Evolutionary conservation across 2,113 vertebrate species (phyloP).

Genomic region (Morone saxatilis): DNA sequence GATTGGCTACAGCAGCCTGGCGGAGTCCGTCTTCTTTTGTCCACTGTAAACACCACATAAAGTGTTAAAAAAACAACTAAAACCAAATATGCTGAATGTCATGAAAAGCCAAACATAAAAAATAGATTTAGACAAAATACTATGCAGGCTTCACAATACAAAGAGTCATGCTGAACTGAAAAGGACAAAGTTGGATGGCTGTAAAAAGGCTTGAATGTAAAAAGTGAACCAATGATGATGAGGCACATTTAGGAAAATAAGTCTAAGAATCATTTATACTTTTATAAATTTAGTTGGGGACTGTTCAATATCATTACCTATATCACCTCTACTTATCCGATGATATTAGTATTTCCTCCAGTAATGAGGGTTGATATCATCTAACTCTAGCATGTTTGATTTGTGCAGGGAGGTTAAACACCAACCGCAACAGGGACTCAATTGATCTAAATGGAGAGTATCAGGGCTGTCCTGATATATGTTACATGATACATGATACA

Average conservation of each 20-base stretch:
- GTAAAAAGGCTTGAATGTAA: constrained; percentile 53
- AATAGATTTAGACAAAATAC: constrained; percentile 67
- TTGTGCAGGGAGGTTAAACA: background rate
- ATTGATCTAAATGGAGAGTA: background rate
- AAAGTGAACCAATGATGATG: constrained; percentile 91
- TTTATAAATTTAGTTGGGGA: background rate
- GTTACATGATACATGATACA: background rate
- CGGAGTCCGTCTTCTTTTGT: constrained; percentile 96
- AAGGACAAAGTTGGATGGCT: constrained; percentile 69
- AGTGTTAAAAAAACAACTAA: constrained; percentile 62
- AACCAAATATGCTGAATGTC: constrained; percentile 37
- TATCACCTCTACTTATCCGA: background rate
- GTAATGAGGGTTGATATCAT: background rate
- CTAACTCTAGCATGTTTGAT: background rate
- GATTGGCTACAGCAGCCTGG: constrained; percentile 94
- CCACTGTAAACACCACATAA: constrained; percentile 92
- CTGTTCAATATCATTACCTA: background rate
- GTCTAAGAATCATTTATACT: background rate
- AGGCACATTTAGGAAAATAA: constrained; percentile 9
- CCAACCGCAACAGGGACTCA: no score
- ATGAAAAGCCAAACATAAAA: constrained; percentile 57
- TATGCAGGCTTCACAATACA: constrained; percentile 78
- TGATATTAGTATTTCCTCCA: background rate
- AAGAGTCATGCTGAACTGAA: constrained; percentile 89
- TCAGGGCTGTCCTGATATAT: no score